Conservation (phyloP, 2,888 invertebrate species). For the Eristalinus sepulchralis region DNA sequence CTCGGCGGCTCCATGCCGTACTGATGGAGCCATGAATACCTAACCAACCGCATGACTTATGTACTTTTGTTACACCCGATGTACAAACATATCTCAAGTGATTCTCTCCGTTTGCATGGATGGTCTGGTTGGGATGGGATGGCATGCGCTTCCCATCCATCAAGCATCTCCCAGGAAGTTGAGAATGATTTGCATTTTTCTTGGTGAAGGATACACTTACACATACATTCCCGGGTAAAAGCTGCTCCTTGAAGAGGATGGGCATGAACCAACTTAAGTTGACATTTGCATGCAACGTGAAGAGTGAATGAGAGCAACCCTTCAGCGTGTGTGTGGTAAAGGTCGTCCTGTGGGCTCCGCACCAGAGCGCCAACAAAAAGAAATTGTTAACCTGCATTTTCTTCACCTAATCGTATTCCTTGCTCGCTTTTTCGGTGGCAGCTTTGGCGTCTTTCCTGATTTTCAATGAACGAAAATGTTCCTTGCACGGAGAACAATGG, state of each 20-base stretch:
- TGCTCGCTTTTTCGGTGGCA: constrained; percentile 21
- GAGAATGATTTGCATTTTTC: constrained; percentile 67
- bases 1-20: constrained; percentile 32
- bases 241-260: constrained; percentile 34
- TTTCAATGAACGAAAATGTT: constrained; percentile 51
- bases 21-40: constrained; percentile 51
- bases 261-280: constrained; percentile 76
- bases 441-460: constrained; percentile 7
- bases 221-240: constrained; percentile 23
- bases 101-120: constrained; percentile 37
- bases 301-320: constrained; percentile 67
- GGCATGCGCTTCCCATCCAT: constrained; percentile 49
- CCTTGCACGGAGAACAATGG: constrained; percentile 32
- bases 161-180: constrained; percentile 55
- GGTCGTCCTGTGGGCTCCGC: constrained; percentile 45
- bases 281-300: constrained; percentile 77
- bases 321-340: constrained; percentile 34
- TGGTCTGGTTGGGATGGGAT: not conserved
- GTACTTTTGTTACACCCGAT: constrained; percentile 61
- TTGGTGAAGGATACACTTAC: constrained; percentile 53
- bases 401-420: constrained; percentile 23
- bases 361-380: constrained; percentile 8
- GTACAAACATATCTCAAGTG: constrained; percentile 62
- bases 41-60: constrained; percentile 50
- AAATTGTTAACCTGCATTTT: constrained; percentile 60